Conservation (phyloP, 2,888 invertebrate genomes). For the Bedellia somnulentella region DNA sequence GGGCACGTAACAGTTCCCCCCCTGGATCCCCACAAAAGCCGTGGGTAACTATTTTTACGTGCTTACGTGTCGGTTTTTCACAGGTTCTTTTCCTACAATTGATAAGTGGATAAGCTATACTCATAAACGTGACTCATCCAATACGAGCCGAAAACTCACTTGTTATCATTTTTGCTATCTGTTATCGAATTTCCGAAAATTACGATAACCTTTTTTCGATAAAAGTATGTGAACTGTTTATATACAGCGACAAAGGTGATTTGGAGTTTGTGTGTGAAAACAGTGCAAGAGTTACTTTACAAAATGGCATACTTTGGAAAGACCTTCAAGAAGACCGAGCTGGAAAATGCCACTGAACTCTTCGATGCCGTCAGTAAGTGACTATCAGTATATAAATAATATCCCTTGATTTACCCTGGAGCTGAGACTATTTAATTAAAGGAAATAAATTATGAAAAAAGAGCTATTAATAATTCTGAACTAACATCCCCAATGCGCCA, state of each 20-base stretch:
- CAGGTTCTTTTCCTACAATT: too few relatives aligned
- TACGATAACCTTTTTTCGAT: too few relatives aligned
- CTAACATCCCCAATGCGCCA: neutral
- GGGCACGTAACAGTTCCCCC: too few relatives aligned
- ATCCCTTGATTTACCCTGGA: neutral
- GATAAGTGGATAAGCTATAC: neutral
- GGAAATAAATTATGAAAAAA: neutral
- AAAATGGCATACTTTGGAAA: slow-evolving; percentile 9
- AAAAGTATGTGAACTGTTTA: neutral
- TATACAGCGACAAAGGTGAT: neutral
- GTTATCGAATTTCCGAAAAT: too few relatives aligned
- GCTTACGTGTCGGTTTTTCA: too few relatives aligned
- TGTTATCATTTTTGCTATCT: neutral
- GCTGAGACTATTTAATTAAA: neutral
- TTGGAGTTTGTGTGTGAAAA: neutral
- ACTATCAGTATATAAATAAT: neutral
- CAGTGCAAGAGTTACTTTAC: neutral
- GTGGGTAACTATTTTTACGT: too few relatives aligned
- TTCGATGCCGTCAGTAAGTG: slow-evolving; percentile 6
- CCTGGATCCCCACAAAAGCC: too few relatives aligned
- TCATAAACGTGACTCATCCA: neutral
- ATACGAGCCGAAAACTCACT: neutral
- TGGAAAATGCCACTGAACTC: slow-evolving; percentile 6
- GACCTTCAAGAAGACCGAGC: slow-evolving; percentile 5
- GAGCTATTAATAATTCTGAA: neutral